Base-by-base conservation (phyloP, 2,797 vertebrate species). In the Urocyon cinereoargenteus region DNA sequence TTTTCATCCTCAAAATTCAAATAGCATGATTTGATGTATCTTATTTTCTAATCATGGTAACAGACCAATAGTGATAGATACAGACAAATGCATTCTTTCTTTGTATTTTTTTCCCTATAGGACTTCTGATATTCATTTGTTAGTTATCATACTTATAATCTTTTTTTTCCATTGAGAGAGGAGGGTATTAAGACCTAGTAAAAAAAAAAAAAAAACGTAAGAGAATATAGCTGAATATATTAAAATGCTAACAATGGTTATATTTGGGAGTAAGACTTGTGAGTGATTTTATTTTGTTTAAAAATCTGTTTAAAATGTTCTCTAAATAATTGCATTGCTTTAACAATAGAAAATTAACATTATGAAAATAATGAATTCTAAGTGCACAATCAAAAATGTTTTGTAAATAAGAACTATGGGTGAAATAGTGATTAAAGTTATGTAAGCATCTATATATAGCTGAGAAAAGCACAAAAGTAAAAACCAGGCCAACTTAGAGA, bases 381-480 rank as follows among this genome's bases (percentile, higher is more conserved):
- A 73, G 34, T 64, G 26, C 14, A 75, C 45, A 73, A 13, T 26
- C 49, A 59, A 72, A 88, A 93, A 85, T 72, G 64, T 40, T 97
- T 82, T 61, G 11, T 73, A 84, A 78, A 90, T 78, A 90, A 78
- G 34, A 78, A 61, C n/a, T 78, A 6, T 62, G 14, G 57, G 51
- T 86, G 81, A 96, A 91, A 85, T 70, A 92, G 62, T 94, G 53
- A 90, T 73, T 90, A 72, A 88, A 91, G 31, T 90, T 83, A 40
- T 15, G 19, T 72, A 79, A 78, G n/a, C 68, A 55, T 87, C 34
- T 83, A 86, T 95, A 36, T 72, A 79, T 83, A 95, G 34, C 61
- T 70, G 10, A 79, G 6, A 72, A 85, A 86, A 78, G 15, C n/a
- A 68, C 12, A 90, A 51, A 78, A 57, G 55, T 36, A 53, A 86